Conservation (phyloP, 1,140 invertebrate genomes). For the Proales similis region DNA sequence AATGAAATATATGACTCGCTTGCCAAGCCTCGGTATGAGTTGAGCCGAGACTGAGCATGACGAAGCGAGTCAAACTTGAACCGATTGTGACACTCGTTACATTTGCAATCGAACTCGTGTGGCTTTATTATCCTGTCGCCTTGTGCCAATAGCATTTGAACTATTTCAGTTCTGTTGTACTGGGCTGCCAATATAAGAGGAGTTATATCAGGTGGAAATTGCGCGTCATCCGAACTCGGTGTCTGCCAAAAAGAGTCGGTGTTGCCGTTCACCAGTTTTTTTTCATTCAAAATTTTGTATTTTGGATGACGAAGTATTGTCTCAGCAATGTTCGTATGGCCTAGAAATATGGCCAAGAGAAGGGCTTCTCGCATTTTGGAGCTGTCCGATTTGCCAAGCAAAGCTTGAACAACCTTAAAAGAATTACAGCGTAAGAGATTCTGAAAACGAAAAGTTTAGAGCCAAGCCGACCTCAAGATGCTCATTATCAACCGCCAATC, state of each 20-base stretch:
- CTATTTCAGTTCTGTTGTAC: conserved; percentile 47
- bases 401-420: conserved; percentile 45
- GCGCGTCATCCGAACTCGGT: conserved; percentile 40
- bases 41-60: conserved; percentile 44
- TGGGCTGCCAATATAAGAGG: conserved; percentile 46
- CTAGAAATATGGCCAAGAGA: conserved; percentile 48
- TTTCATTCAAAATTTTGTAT: conserved; percentile 40
- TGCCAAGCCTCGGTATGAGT: conserved; percentile 49
- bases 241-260: conserved; percentile 36
- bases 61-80: conserved; percentile 48
- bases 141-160: conserved; percentile 46
- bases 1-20: conserved; percentile 61
- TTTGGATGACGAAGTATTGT: conserved; percentile 49
- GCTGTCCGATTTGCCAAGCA: conserved; percentile 45
- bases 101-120: conserved; percentile 60
- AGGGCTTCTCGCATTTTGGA: conserved; percentile 49
- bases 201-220: conserved; percentile 47
- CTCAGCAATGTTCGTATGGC: conserved; percentile 50
- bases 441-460: conserved; percentile 44
- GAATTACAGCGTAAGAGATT: conserved; percentile 41
- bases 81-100: conserved; percentile 56
- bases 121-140: conserved; percentile 54
- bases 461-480: conserved; percentile 49
- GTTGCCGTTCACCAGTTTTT: conserved; percentile 15
- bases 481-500: conserved; percentile 48